Percentiles rank a stretch among this genome's conserved stretches.
Evolutionary conservation across 2,888 invertebrate species (phyloP).

Genomic region (Agrochola lota): DNA sequence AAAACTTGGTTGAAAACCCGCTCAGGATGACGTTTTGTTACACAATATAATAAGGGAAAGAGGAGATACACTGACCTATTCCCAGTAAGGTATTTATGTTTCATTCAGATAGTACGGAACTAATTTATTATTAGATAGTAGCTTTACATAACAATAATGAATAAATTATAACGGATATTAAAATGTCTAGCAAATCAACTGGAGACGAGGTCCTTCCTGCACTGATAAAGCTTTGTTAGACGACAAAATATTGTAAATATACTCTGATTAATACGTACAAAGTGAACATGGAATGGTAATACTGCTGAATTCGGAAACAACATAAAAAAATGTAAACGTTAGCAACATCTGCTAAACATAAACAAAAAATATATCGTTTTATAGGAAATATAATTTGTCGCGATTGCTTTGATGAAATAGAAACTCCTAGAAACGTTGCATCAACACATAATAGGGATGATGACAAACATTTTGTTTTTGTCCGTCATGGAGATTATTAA

Average conservation of each 20-base stretch:
- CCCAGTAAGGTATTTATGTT: constrained; percentile 13
- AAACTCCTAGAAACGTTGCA: too few relatives aligned
- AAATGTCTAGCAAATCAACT: constrained; percentile 48
- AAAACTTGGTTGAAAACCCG: constrained; percentile 20
- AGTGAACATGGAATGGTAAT: background rate
- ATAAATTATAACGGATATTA: constrained; percentile 44
- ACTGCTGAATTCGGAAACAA: too few relatives aligned
- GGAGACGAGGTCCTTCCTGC: constrained; percentile 45
- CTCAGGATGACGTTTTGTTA: background rate
- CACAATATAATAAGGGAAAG: background rate
- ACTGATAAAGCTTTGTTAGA: constrained; percentile 46
- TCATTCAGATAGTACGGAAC: constrained; percentile 24
- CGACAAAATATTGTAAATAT: constrained; percentile 11
- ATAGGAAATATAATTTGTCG: too few relatives aligned
- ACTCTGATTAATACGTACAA: background rate
- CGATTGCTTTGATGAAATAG: too few relatives aligned
- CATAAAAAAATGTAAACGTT: too few relatives aligned
- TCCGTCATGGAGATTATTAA: too few relatives aligned
- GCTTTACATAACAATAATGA: constrained; percentile 27
- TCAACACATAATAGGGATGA: too few relatives aligned
- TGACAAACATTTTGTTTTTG: too few relatives aligned
- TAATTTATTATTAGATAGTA: constrained; percentile 50
- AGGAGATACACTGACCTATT: constrained; percentile 53
- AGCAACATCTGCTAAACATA: too few relatives aligned
- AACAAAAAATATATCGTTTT: too few relatives aligned